Base-by-base conservation (phyloP, 2,797 vertebrate genomes). In the Eurystomus glaucurus region DNA sequence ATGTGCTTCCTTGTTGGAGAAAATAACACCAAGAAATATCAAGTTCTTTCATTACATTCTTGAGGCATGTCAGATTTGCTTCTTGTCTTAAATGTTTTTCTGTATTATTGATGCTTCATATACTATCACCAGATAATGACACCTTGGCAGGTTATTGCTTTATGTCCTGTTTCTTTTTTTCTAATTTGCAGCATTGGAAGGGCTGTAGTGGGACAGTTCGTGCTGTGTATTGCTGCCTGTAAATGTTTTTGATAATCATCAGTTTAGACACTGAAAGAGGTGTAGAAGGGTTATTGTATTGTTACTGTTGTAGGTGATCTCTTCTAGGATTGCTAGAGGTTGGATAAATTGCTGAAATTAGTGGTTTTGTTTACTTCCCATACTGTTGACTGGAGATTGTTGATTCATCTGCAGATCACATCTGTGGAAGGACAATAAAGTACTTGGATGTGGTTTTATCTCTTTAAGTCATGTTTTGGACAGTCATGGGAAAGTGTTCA, bases 21-120 rank as follows among this genome's bases (percentile, higher is more conserved):
- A 77, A 35, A 61, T 48, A 4, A 52, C 2, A 1, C 11, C 41
- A 55, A 60, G 69, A 88, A 75, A 23, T 10, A 35, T 2, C 6
- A 25, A 17, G 5, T 64, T 74, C 9, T 65, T 78, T 39, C 13
- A 60, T 7, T n/a, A 39, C 0, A 0, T 70, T 81, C 19, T 81
- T 28, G 10, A 51, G 23, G 10, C 33, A 22, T 31, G 17, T 65
- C 51, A 77, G 3, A 20, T 93, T 79, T 92, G 23, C 18, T 57
- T 85, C 13, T 29, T 31, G 1, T 60, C 21, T 17, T 55, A n/a
- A 79, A 66, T 8, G 3, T 4, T n/a, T 76, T 77, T 65, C 37
- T 50, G 0, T 39, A 17, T 57, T 69, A 18, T 19, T 61, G 19
- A 21, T 69, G 16, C 14, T 66, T 84, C 35, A 2, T 46, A 10